Conservation (phyloP, 2,113 vertebrate species). For the Macaca mulatta region DNA sequence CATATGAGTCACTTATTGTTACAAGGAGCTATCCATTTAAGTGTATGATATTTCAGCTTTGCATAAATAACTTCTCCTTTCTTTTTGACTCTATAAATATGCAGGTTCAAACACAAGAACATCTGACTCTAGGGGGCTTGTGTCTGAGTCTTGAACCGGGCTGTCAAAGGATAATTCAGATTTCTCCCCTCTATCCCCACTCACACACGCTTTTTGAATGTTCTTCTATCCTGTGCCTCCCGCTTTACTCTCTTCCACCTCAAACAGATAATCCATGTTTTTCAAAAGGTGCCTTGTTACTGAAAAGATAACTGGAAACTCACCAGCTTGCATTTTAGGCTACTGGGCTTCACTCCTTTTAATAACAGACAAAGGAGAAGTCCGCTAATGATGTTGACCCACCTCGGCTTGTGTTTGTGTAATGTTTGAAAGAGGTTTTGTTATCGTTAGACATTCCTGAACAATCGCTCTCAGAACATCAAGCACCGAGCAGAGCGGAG, state of each 20-base stretch:
- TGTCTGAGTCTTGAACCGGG: not conserved
- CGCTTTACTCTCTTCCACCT: not conserved
- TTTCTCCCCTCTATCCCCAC: not conserved
- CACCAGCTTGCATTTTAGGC: not conserved
- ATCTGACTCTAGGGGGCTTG: slow-evolving; percentile 1
- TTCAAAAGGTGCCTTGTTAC: slow-evolving; percentile 75
- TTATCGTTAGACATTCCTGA: slow-evolving; percentile 77
- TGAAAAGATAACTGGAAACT: slow-evolving; percentile 41
- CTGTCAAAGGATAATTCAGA: slow-evolving; percentile 54
- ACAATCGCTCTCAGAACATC: slow-evolving; percentile 45
- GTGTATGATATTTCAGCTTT: slow-evolving; percentile 48
- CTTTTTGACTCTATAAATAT: slow-evolving; percentile 51
- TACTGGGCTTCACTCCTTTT: not conserved
- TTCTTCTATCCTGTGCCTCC: not conserved
- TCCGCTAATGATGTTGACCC: slow-evolving; percentile 72
- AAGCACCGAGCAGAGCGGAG: not conserved
- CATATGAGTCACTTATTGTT: slow-evolving; percentile 58
- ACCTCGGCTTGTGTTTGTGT: slow-evolving; percentile 70
- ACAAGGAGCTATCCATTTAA: slow-evolving; percentile 12
- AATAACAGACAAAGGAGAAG: slow-evolving; percentile 64
- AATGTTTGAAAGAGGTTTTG: slow-evolving; percentile 68
- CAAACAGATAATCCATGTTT: not conserved
- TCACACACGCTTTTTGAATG: not conserved
- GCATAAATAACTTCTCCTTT: slow-evolving; percentile 3
- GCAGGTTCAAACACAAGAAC: not conserved